These are phyloP conservation scores for Thinocorus orbignyianus DNA, from an alignment of 2,113 vertebrate species.

Conservation along the genomic window DNA sequence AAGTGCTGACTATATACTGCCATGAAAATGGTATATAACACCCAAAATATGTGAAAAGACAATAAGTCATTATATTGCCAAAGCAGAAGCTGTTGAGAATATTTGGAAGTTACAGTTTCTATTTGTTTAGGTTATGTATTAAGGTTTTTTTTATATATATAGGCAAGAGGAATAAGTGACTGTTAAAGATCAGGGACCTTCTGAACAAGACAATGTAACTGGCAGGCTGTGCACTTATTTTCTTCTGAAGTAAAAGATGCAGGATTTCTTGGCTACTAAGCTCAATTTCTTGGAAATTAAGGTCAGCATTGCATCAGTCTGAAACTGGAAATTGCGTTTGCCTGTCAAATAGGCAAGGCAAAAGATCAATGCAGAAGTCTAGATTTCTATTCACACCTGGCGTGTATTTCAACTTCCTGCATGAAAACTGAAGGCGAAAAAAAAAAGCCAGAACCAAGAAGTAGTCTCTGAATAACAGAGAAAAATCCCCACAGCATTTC, in stretches of 20 bases:
- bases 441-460: neutral
- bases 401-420: neutral
- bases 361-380: neutral
- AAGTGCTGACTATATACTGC: neutral
- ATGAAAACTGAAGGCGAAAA: neutral
- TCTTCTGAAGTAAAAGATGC: neutral
- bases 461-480: neutral
- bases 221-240: neutral
- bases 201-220: neutral
- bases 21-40: neutral
- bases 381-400: neutral
- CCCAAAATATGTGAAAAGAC: neutral
- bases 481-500: neutral
- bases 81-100: neutral
- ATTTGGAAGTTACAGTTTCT: neutral
- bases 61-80: neutral
- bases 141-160: neutral
- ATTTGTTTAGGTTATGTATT: neutral
- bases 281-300: neutral
- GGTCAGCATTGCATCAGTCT: neutral
- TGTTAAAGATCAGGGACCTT: neutral
- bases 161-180: neutral
- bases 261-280: neutral
- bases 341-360: neutral
- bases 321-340: conserved; percentile 15